Evolutionary conservation across 2,797 vertebrate genomes (phyloP).

Genomic region (Euthynnus affinis): DNA sequence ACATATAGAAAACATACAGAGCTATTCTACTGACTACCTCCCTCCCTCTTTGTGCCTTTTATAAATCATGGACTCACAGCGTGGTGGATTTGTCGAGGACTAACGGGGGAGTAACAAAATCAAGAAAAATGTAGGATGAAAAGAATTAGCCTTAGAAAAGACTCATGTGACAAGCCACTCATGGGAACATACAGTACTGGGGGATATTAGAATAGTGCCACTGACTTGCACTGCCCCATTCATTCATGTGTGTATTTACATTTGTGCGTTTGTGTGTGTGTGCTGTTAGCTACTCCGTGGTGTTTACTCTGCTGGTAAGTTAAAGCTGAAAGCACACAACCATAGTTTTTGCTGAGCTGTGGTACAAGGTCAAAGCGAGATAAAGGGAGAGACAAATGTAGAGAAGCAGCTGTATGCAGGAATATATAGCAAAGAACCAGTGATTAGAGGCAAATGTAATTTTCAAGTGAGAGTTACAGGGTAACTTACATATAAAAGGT

Average conservation of each 20-base stretch:
- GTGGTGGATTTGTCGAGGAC: conserved; percentile 17
- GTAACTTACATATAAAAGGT: not conserved
- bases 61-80: conserved; percentile 44
- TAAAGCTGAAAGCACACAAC: conserved; percentile 16
- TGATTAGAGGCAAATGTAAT: not conserved
- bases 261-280: not conserved
- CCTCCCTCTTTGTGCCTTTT: conserved; percentile 21
- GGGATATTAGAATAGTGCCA: not conserved
- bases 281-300: not conserved
- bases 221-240: conserved; percentile 9
- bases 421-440: not conserved
- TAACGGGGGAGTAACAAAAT: conserved; percentile 17
- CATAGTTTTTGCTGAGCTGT: conserved; percentile 6
- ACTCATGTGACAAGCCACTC: conserved; percentile 34
- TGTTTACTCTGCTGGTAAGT: conserved; percentile 29
- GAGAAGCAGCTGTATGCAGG: not conserved
- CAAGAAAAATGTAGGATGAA: conserved; percentile 29
- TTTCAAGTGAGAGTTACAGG: not conserved
- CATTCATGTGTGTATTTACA: not conserved
- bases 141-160: conserved; percentile 24
- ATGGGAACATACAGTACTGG: conserved; percentile 32
- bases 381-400: not conserved
- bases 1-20: conserved; percentile 24
- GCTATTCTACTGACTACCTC: conserved; percentile 44
- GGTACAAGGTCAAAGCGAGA: conserved; percentile 33